A percentile compares a stretch with the other conserved stretches of the same genome.
These are phyloP conservation scores for Zophobas morio DNA, from an alignment of 1,140 invertebrate species.

Conservation along the genomic window DNA sequence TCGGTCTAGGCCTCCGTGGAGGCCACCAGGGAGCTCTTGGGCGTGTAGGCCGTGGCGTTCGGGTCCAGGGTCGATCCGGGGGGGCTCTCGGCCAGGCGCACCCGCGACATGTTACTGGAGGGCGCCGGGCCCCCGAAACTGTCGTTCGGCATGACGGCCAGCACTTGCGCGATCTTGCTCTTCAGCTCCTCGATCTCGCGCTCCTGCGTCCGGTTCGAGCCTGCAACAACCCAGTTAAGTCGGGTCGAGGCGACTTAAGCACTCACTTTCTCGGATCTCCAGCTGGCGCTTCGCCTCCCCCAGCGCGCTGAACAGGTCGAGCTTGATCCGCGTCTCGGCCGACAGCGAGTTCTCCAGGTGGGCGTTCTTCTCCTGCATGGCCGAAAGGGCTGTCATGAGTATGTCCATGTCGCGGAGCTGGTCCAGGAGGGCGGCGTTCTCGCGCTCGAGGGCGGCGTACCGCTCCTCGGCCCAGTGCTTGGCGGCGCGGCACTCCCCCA, in stretches of 20 bases:
- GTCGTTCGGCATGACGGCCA: slow-evolving; percentile 91
- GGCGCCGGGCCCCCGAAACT: slow-evolving; percentile 70
- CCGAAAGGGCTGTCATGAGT: slow-evolving; percentile 83
- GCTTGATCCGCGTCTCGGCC: slow-evolving; percentile 95
- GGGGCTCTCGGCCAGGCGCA: slow-evolving; percentile 69
- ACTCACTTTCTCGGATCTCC: slow-evolving; percentile 92
- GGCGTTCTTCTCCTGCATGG: slow-evolving; percentile 89
- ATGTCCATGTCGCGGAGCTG: slow-evolving; percentile 85
- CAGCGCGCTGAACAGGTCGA: slow-evolving; percentile 96
- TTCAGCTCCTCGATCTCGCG: slow-evolving; percentile 93
- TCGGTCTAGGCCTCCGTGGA: slow-evolving; percentile 71
- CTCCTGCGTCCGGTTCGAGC: slow-evolving; percentile 84
- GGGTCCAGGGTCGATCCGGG: slow-evolving; percentile 85
- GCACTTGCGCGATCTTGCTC: slow-evolving; percentile 90
- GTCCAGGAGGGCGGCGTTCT: slow-evolving; percentile 69
- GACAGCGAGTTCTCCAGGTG: slow-evolving; percentile 94
- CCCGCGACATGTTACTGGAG: slow-evolving; percentile 71
- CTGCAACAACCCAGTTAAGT: slow-evolving; percentile 69
- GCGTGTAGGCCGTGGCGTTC: slow-evolving; percentile 93
- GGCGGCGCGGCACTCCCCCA: slow-evolving; percentile 81
- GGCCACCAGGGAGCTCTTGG: slow-evolving; percentile 76
- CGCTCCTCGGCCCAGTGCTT: slow-evolving; percentile 83
- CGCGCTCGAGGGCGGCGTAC: slow-evolving; percentile 63
- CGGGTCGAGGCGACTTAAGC: no score
- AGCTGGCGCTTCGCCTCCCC: slow-evolving; percentile 95